Percentiles rank a stretch among this genome's conserved stretches.
Conservation (phyloP, 2,797 vertebrate species). For the Amphiprion clarkii region DNA sequence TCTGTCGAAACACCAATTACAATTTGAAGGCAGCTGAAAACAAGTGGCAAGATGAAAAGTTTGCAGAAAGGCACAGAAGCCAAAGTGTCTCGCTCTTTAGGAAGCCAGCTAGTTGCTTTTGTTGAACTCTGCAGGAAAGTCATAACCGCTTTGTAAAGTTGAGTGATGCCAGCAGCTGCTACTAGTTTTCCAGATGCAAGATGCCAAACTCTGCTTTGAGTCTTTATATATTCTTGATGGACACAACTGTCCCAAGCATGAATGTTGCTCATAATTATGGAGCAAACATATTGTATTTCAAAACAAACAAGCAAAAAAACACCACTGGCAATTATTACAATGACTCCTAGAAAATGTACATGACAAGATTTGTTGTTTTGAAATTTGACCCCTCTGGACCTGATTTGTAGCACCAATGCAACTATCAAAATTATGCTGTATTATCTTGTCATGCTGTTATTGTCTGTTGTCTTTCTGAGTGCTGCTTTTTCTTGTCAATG, state of each 20-base stretch:
- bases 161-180: neutral
- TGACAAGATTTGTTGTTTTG: too few species aligned
- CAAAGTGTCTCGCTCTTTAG: constrained; percentile 16
- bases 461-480: too few species aligned
- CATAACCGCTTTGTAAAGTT: constrained; percentile 32
- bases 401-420: too few species aligned
- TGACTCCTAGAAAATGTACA: too few species aligned
- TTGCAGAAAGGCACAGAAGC: constrained; percentile 16
- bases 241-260: neutral
- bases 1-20: constrained; percentile 55
- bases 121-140: constrained; percentile 44
- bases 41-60: constrained; percentile 41
- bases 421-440: too few species aligned
- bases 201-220: neutral
- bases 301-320: neutral
- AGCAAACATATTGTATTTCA: neutral
- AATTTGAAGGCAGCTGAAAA: constrained; percentile 44
- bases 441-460: too few species aligned
- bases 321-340: too few species aligned
- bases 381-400: too few species aligned
- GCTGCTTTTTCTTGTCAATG: too few species aligned
- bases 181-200: constrained; percentile 10
- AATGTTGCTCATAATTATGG: neutral
- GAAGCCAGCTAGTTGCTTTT: constrained; percentile 19
- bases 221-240: neutral